Conservation (phyloP, 1,140 invertebrate species). For the Philopotamus ludificatus region DNA sequence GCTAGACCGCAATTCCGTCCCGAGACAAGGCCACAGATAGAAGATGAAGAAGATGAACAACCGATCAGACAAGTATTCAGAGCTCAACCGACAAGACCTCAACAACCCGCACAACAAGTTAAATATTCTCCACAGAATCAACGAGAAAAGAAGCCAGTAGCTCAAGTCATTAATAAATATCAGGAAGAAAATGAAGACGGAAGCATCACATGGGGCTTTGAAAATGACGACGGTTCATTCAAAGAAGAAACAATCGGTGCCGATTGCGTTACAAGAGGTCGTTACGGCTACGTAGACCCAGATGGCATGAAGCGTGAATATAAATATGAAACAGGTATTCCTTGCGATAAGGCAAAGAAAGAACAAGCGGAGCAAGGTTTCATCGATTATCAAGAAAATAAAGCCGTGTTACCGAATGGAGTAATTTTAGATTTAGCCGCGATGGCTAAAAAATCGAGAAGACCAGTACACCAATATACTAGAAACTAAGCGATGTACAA, state of each 20-base stretch:
- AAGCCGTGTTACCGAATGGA: conserved; percentile 67
- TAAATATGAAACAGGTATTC: conserved; percentile 70
- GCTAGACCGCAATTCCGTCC: conserved; percentile 53
- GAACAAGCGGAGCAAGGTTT: conserved; percentile 63
- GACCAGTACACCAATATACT: conserved; percentile 54
- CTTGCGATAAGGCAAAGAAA: conserved; percentile 63
- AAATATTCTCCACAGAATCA: conserved; percentile 38
- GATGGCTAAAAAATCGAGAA: conserved; percentile 67
- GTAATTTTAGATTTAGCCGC: conserved; percentile 66
- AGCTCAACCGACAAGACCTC: conserved; percentile 51
- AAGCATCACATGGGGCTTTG: conserved; percentile 82
- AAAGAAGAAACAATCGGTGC: conserved; percentile 80
- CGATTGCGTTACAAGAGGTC: conserved; percentile 77
- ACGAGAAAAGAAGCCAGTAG: conserved; percentile 65
- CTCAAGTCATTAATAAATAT: conserved; percentile 72
- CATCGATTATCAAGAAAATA: conserved; percentile 70
- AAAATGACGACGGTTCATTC: conserved; percentile 76
- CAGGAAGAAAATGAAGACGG: conserved; percentile 78
- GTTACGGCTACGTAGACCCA: conserved; percentile 81
- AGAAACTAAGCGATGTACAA: conserved; percentile 10
- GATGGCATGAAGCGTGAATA: conserved; percentile 73
- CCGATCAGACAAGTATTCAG: conserved; percentile 48
- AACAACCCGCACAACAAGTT: conserved; percentile 47
- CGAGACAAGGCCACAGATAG: conserved; percentile 44
- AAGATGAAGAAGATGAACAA: conserved; percentile 47